These are phyloP conservation scores for Pandemis corylana DNA, from an alignment of 2,888 invertebrate genomes.

Conservation along the genomic window DNA sequence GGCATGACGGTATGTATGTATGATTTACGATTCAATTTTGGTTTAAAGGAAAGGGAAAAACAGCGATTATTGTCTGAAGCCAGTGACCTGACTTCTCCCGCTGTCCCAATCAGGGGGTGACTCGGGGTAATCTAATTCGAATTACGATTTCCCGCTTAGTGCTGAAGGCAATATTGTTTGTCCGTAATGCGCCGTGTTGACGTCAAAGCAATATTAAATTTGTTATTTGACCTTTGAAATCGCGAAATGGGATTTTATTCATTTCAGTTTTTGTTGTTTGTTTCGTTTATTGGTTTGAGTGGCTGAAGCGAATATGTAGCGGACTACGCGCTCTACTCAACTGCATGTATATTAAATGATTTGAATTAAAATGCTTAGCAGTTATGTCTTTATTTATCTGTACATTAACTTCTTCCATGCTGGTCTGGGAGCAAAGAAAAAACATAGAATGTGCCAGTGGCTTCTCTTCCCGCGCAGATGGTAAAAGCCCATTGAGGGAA, in stretches of 20 bases:
- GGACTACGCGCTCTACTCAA: too few relatives aligned
- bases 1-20: too few relatives aligned
- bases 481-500: too few relatives aligned
- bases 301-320: background rate
- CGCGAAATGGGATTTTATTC: conserved; percentile 16
- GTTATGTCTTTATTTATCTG: too few relatives aligned
- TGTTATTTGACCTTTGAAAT: conserved; percentile 26
- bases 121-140: conserved; percentile 29
- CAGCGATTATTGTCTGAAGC: background rate
- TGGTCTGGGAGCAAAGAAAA: too few relatives aligned
- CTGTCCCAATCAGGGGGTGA: conserved; percentile 27
- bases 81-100: conserved; percentile 8
- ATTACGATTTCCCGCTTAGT: conserved; percentile 35
- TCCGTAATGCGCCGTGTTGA: conserved; percentile 22
- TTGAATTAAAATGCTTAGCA: too few relatives aligned
- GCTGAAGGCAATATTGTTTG: conserved; percentile 37
- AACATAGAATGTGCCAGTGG: too few relatives aligned
- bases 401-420: too few relatives aligned
- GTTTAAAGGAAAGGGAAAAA: background rate
- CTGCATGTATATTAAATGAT: too few relatives aligned
- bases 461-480: too few relatives aligned
- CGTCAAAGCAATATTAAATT: conserved; percentile 34
- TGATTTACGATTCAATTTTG: too few relatives aligned
- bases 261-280: background rate
- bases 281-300: background rate